Base-by-base conservation (phyloP, 2,797 vertebrate genomes). In the Otus scops region DNA sequence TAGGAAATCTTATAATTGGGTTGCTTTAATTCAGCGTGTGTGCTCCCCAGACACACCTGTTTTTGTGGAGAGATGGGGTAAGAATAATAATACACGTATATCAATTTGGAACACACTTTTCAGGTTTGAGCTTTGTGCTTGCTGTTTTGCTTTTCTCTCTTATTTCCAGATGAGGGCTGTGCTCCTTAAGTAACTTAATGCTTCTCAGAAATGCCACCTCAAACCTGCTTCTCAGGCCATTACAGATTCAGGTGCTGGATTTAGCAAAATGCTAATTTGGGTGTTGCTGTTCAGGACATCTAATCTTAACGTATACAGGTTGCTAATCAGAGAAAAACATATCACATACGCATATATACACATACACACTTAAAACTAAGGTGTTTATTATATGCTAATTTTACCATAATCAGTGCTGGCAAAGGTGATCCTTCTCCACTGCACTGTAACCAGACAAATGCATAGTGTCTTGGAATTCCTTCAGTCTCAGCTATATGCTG, bases 331-430 rank as follows among this genome's bases (percentile, higher is more conserved):
- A 87, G 39, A 65, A 77, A 84, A 89, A 75, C 9, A 1, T 61
- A 54, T 34, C 63, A 59, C 24, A 21, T 70, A 10, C 24, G 69
- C 36, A 41, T 21, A 30, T 3, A 28, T 5, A 54, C 4, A 60
- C 10, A 23, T 36, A 56, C 30, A 48, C 70, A 57, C 73, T 85
- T 92, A 73, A 89, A 93, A 92, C 65, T 79, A n/a, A 95, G 68
- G 63, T 85, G 48, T 96, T 96, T 97, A 95, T 96, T 97, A 73
- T 84, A 82, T 75, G 32, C 77, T 93, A 60, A 69, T 90, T 89
- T 93, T 84, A 88, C 64, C 76, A 79, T 81, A 77, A 79, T 65
- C 47, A 65, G 56, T 54, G 48, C 48, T 69, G 68, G 77, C 50
- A 79, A 63, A 94, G 79, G 81, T 70, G 63, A 57, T 14, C 11